Base-by-base conservation (phyloP, 2,888 invertebrate species). In the Trissoscelio sp. region DNA sequence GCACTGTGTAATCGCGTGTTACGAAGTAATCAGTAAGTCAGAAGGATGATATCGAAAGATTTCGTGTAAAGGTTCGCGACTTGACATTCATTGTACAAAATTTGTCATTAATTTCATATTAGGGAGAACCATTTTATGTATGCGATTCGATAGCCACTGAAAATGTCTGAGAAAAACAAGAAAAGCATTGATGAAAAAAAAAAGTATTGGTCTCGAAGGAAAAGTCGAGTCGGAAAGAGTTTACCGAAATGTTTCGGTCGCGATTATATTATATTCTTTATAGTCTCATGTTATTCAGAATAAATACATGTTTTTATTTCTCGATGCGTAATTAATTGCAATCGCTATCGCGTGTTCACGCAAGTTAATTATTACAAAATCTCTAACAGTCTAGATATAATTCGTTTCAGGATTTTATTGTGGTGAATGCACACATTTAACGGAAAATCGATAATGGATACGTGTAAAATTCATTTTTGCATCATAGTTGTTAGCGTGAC, bases 251-350 rank as follows among this genome's bases (percentile, higher is more conserved):
- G 46, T 83, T 84, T 82, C 85, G 84, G 81, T 82, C 77, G 84
- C 83, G 84, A 85, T 86, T 88, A 88, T 88, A 88, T 88, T 87
- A 88, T 89, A 88, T 89, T 88, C 89, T 89, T 88, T 88, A 89
- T 88, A 88, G 87, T 87, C 85, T 87, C 87, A 88, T 87, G 90
- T 90, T 89, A 89, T 88, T 85, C 86, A 87, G 82, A 88, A 88
- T 87, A 87, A 88, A 89, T 87, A 85, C 86, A 86, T 88, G 87
- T 88, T 88, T 88, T 88, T 89, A 88, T 89, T 89, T 89, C 85
- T 86, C 79, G 86, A 86, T 86, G 86, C 84, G 84, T 88, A 87
- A 87, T 88, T 85, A 86, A 88, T 87, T 75, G 16, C 28, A 24
- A 69, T 48, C 22, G 14, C 39, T 44, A 18, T 48, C 34, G 16